Conservation (phyloP, 2,113 vertebrate genomes). For the Corythornis vintsioides region DNA sequence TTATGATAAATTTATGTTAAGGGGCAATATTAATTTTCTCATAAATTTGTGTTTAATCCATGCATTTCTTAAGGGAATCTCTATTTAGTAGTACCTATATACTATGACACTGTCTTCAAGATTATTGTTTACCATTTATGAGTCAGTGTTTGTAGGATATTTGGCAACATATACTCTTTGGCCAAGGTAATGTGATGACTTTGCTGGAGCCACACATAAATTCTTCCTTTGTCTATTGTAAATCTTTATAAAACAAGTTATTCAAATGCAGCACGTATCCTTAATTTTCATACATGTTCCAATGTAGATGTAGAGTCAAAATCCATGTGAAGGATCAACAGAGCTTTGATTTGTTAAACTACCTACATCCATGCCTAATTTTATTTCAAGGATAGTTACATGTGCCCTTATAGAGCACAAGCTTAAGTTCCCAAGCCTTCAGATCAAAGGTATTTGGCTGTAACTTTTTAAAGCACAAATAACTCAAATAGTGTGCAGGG, state of each 20-base stretch:
- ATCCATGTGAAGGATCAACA: not conserved
- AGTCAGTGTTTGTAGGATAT: slow-evolving; percentile 28
- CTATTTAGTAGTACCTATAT: not conserved
- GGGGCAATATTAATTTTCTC: not conserved
- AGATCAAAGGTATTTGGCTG: not conserved
- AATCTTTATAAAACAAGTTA: not conserved
- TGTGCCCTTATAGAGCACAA: not conserved
- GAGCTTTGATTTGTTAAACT: not conserved
- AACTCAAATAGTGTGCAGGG: not conserved
- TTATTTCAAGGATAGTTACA: not conserved
- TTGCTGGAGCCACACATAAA: not conserved
- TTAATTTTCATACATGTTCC: not conserved
- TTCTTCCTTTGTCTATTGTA: slow-evolving; percentile 12
- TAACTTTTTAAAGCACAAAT: not conserved
- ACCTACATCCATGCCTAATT: not conserved
- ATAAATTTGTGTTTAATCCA: not conserved
- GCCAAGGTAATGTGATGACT: not conserved
- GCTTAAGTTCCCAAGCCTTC: not conserved
- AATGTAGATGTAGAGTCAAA: not conserved
- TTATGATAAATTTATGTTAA: not conserved
- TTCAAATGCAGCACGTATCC: slow-evolving; percentile 14
- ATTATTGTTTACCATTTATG: not conserved
- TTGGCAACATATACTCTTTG: not conserved
- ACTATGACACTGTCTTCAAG: not conserved
- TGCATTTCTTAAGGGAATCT: not conserved